A percentile compares a stretch with the other conserved stretches of the same genome.
These are phyloP conservation scores for Plagiodera versicolora DNA, from an alignment of 2,888 invertebrate species.

Conservation along the genomic window DNA sequence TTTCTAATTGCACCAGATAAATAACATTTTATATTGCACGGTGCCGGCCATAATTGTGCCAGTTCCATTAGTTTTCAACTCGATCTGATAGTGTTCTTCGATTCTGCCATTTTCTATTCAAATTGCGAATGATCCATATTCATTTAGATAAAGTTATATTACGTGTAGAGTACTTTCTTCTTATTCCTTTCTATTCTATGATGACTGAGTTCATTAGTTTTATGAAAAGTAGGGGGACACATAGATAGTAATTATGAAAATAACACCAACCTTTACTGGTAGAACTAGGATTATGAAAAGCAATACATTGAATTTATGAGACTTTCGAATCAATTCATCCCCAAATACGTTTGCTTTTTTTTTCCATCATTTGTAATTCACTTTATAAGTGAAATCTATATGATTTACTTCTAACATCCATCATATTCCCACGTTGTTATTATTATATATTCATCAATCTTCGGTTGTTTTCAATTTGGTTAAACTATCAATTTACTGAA, in stretches of 20 bases:
- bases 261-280: background rate
- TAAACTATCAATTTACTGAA: background rate
- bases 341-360: too few species aligned
- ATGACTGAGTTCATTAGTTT: constrained; percentile 11
- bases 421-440: background rate
- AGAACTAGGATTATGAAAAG: too few species aligned
- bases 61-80: constrained; percentile 4
- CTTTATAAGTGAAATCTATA: too few species aligned
- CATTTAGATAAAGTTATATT: constrained; percentile 13
- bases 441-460: background rate
- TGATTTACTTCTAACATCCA: too few species aligned
- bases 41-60: constrained; percentile 7
- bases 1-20: constrained; percentile 13
- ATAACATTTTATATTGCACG: constrained; percentile 9
- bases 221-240: background rate
- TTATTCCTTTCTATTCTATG: background rate
- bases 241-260: background rate
- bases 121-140: constrained; percentile 17
- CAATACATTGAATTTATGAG: too few species aligned
- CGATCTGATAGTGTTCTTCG: constrained; percentile 10
- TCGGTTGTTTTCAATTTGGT: background rate
- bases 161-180: background rate
- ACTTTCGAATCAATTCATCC: too few species aligned
- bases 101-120: constrained; percentile 16
- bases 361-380: too few species aligned